Conservation (phyloP, 2,797 vertebrate species). For the Rhincodon typus region DNA sequence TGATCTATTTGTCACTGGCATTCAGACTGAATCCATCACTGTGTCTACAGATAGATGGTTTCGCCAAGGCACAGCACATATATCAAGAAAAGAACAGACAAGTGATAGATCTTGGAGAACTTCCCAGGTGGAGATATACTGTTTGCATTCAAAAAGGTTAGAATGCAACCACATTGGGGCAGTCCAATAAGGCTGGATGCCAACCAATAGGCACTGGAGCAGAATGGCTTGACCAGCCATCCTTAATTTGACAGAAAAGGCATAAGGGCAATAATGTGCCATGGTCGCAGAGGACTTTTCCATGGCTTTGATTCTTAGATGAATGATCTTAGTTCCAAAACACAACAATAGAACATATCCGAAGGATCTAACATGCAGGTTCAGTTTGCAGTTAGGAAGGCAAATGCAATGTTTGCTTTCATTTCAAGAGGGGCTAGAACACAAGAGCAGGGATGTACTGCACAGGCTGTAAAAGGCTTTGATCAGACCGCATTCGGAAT, state of each 20-base stretch:
- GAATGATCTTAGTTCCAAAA: neutral
- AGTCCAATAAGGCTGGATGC: neutral
- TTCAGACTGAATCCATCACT: neutral
- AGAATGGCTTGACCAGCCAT: neutral
- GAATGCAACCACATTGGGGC: neutral
- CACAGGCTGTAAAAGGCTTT: too few relatives aligned
- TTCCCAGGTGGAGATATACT: neutral
- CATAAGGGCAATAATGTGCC: neutral
- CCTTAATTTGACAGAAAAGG: neutral
- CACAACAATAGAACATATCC: too few relatives aligned
- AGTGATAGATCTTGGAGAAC: neutral
- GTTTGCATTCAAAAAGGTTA: neutral
- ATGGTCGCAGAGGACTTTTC: neutral
- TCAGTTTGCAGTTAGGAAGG: too few relatives aligned
- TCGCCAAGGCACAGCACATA: neutral
- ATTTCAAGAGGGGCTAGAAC: too few relatives aligned
- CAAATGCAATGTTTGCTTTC: too few relatives aligned
- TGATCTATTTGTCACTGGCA: neutral
- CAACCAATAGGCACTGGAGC: neutral
- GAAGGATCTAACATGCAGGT: too few relatives aligned
- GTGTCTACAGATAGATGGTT: neutral
- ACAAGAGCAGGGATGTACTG: too few relatives aligned
- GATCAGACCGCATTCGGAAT: too few relatives aligned
- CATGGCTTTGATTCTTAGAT: neutral
- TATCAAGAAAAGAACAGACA: neutral